phyloP scores from a whole-genome alignment of 92 coral and sea anemone species.

The Plumapathes pennacea region DNA sequence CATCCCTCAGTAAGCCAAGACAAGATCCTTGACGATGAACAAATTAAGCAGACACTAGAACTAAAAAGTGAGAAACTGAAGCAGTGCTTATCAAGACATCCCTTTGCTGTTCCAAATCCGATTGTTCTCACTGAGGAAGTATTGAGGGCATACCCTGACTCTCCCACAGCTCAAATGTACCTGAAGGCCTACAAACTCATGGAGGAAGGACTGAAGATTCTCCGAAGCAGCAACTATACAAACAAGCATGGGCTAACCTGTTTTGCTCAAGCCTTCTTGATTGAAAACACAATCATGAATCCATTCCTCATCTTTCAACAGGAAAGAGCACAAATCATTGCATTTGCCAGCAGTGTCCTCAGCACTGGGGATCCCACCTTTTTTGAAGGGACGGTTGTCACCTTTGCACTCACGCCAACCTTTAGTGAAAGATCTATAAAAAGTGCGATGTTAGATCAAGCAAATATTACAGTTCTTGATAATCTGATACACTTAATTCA shows the following conservation, averaged over 20 bases:
- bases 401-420: neutral
- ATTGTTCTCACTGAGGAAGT: constrained; percentile 39
- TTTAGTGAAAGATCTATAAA: neutral
- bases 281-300: constrained; percentile 48
- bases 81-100: constrained; percentile 25
- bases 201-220: constrained; percentile 50
- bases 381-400: constrained; percentile 58
- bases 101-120: constrained; percentile 46
- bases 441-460: constrained; percentile 12
- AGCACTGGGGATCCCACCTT: constrained; percentile 25
- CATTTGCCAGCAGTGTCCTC: too few relatives aligned
- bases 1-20: too few relatives aligned
- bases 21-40: too few relatives aligned
- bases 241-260: constrained; percentile 48
- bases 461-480: constrained; percentile 12
- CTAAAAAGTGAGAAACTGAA: neutral
- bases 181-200: constrained; percentile 55
- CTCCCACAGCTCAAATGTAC: constrained; percentile 74
- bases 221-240: constrained; percentile 49
- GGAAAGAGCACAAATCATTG: neutral
- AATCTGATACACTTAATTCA: constrained; percentile 60
- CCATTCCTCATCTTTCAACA: constrained; percentile 19
- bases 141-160: constrained; percentile 43
- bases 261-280: constrained; percentile 49
- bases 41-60: too few relatives aligned